Percentiles rank a stretch among this genome's conserved stretches.
Conservation (phyloP, 2,113 vertebrate genomes). For the Hucho hucho region DNA sequence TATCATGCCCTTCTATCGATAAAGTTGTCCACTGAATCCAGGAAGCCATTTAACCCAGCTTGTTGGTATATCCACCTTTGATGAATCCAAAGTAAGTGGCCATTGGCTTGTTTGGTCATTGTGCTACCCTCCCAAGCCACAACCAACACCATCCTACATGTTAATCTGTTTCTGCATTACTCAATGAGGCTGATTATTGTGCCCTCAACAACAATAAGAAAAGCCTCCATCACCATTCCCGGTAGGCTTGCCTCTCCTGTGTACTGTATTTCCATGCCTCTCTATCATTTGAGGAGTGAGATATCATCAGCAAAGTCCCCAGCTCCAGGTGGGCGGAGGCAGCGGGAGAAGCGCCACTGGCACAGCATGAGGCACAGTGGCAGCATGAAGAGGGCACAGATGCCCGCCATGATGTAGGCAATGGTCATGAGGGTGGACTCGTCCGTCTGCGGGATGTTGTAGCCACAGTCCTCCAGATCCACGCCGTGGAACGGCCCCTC, state of each 20-base stretch:
- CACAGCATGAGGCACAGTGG: conserved; percentile 98
- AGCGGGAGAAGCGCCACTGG: conserved; percentile 95
- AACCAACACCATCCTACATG: not conserved
- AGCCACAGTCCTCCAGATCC: conserved; percentile 95
- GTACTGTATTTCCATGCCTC: not conserved
- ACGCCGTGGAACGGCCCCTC: conserved; percentile 85
- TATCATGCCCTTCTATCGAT: conserved; percentile 7
- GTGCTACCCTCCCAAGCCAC: not conserved
- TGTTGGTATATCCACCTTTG: not conserved
- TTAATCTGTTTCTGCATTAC: not conserved
- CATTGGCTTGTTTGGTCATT: not conserved
- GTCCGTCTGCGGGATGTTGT: conserved; percentile 97
- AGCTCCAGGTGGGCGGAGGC: conserved; percentile 81
- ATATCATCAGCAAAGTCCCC: conserved; percentile 95
- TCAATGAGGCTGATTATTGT: not conserved
- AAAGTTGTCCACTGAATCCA: conserved; percentile 1
- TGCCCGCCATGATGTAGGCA: conserved; percentile 97
- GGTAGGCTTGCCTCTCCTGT: not conserved
- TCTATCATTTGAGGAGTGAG: conserved; percentile 88
- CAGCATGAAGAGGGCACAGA: conserved; percentile 98
- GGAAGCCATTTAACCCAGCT: not conserved
- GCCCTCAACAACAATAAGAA: not conserved
- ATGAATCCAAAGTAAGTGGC: not conserved
- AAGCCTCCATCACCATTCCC: not conserved
- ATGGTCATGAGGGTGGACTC: conserved; percentile 99